Conservation (phyloP, 2,113 vertebrate genomes). For the Ginglymostoma cirratum region DNA sequence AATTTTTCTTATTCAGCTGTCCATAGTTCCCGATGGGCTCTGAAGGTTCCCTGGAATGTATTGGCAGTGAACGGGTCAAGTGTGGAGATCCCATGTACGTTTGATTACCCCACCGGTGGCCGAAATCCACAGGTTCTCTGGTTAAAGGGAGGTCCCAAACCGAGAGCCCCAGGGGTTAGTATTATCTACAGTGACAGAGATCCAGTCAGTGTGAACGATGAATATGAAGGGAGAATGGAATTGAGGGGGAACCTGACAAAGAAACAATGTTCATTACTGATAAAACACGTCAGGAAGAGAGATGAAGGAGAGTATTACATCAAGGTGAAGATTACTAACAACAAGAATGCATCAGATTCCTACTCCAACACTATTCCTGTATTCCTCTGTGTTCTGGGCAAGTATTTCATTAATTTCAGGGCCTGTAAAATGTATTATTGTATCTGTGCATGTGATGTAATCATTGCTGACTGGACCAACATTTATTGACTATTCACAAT, state of each 20-base stretch:
- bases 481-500: too few species aligned
- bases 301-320: background rate
- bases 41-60: background rate
- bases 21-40: background rate
- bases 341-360: too few species aligned
- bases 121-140: background rate
- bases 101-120: background rate
- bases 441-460: background rate
- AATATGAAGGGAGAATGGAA: background rate
- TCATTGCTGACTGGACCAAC: too few species aligned
- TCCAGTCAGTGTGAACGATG: accelerated
- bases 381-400: background rate
- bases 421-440: background rate
- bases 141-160: background rate
- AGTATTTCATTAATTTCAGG: background rate
- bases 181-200: background rate
- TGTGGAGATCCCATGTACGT: background rate
- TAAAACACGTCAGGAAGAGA: background rate
- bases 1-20: background rate
- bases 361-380: accelerated
- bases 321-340: background rate
- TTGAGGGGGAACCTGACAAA: background rate
- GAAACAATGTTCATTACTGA: background rate
- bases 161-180: background rate
- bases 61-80: background rate